Evolutionary conservation across 2,888 invertebrate species (phyloP), one percentile per base, ranked within the genome.

Genomic region (Diarsia dahlii): DNA sequence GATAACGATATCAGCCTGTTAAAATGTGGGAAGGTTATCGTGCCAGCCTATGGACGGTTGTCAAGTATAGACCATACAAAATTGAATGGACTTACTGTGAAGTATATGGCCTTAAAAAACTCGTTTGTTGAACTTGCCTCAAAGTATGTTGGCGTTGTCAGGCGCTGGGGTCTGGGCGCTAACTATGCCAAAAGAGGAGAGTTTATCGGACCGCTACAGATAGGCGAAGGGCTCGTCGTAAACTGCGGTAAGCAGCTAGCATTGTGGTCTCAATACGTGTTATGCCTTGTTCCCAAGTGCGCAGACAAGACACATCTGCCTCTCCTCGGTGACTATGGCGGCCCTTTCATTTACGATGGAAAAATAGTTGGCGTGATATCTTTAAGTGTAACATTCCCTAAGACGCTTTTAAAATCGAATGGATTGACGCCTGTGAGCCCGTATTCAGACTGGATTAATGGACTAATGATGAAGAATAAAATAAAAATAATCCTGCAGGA

Each of bases 1-100:
- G 82, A 83, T 34, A 52, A 83, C 3, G 85, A 85, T n/a, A 62
- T 83, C 50, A 77, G 82, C 28, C n/a, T 83, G 8, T 62, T 83
- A 20, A 71, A 71, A n/a, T 48, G 65, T 18, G 18, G n/a, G 0
- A 81, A 62, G 23, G 2, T 83, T 6, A n/a, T 20, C 0, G 3
- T 77, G 39, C 23, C 64, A 15, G 3, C 0, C 6, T 81, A 71
- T 46, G 82, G 71, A 6, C 77, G 73, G 54, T n/a, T 83, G 23
- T 84, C 85, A 0, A 15, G 18, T 18, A 54, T 83, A 6, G 71
- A 83, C n/a, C 34, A 74, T 56, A 23, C 56, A 12, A 85, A 81
- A 46, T 81, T 83, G 82, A 3, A 56, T n/a, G 85, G 82, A 3
- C 71, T 85, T 4, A 23, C 10, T 9, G 85, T 83, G 20, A 77